Base-by-base conservation (phyloP, 2,888 invertebrate genomes). In the Drosophila atripex region DNA sequence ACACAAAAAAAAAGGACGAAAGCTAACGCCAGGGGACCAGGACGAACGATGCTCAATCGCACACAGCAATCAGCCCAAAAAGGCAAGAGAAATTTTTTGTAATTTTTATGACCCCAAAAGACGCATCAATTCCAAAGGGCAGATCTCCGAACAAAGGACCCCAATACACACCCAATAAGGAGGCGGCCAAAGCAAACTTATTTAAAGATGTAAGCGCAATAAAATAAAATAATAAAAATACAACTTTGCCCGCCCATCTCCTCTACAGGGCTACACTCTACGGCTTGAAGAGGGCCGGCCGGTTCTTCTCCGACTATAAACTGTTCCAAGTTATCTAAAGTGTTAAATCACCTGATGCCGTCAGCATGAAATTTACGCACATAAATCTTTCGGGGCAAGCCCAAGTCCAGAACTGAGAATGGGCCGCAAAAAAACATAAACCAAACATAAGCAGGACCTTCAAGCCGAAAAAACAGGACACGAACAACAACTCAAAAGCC, bases 281-380 rank as follows among this genome's bases (percentile, higher is more conserved):
- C 49, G 54, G 61, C 52, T 56, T 52, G 30, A 11, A 12, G 45
- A 14, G 12, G 43, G 38, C 38, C 45, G 50, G 45, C 39, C 55
- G 39, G 56, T 28, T 18, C 55, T 18, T 28, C 56, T 55, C 65
- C 55, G 79, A 83, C 88, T 86, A 86, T 88, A 82, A 86, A 89
- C 83, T 88, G 80, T 77, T 86, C 63, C 77, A 69, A 84, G 83
- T 84, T 89, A 89, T 89, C 88, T 88, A 86, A 90, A 89, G 90
- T 90, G 90, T 90, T 89, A 89, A 90, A 90, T 89, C 90, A 90
- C 89, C 90, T 89, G 90, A 89, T 89, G 88, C 88, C 90, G 88
- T 90, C 89, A 89, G 90, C 90, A 89, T 90, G 90, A 89, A 89
- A 88, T 83, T 88, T 88, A 80, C 82, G 83, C 83, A 84, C 89